Base-by-base conservation (phyloP, 2,797 vertebrate genomes). In the Masticophis lateralis region DNA sequence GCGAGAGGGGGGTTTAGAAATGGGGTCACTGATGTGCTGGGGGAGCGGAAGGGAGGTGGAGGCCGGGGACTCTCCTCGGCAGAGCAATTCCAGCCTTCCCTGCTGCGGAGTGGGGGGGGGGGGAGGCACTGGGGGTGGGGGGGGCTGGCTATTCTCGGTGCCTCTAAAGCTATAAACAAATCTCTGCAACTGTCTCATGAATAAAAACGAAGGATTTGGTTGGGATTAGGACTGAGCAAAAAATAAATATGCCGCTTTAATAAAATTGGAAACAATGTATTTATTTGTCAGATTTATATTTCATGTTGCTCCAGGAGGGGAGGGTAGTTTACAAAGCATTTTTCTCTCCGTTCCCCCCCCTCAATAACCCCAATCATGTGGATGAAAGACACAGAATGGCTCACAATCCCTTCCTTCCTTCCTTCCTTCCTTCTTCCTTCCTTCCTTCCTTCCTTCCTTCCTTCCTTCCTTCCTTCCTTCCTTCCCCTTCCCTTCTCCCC, bases 111-210 rank as follows among this genome's bases (percentile, higher is more conserved):
- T 1, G 1, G 7, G 8, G 51, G 51, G 51, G 1, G 10, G 6
- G 63, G 56, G 16, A 4, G 12, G 55, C 0, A 1, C 0, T 4
- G 12, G 1, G 5, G 28, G 6, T 6, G 47, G 47, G 47, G 47
- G 1, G 47, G 47, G 47, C 5, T n/a, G 1, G 13, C 2, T 0
- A 14, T n/a, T 13, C 12, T 14, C 28, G 5, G 25, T n/a, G 66
- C 66, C 66, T 16, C 66, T 2, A 37, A 74, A 74, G 7, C 14
- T 5, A 74, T 20, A 37, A 37, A 37, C 16, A 18, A 32, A 32
- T 8, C 2, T 37, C n/a, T 74, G 66, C 66, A 2, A 74, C n/a
- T 18, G 14, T 1, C 66, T 74, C 13, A 8, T 74, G 66, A 74
- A 74, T 37, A 32, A 18, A 32, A 74, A 9, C 32, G 1, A 9